Percentiles rank a stretch among this genome's conserved stretches.
These are phyloP conservation scores for Anguilla marmorata DNA, from an alignment of 2,797 vertebrate genomes.

Conservation along the genomic window DNA sequence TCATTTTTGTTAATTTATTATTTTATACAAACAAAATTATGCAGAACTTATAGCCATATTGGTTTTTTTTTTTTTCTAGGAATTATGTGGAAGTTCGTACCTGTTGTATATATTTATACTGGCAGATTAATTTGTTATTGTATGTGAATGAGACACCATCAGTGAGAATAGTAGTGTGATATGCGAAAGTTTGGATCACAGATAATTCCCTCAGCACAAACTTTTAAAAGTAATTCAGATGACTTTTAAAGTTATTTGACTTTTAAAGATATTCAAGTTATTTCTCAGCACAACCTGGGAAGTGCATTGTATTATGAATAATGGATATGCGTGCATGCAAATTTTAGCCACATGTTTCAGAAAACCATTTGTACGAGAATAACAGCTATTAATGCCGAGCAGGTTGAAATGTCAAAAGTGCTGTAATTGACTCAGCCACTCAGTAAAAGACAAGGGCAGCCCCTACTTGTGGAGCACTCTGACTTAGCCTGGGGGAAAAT, in stretches of 20 bases:
- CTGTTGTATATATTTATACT: background rate
- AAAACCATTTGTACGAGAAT: background rate
- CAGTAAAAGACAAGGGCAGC: background rate
- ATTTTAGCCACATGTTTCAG: background rate
- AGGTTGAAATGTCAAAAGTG: background rate
- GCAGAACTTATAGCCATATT: background rate
- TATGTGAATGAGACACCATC: background rate
- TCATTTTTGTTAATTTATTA: background rate
- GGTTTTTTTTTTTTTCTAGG: background rate
- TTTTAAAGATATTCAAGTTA: background rate
- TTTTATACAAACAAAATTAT: background rate
- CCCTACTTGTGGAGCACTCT: background rate
- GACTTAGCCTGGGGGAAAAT: background rate
- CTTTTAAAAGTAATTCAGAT: slow-evolving; percentile 8
- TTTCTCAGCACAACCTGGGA: background rate
- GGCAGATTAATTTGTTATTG: background rate
- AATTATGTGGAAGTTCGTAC: background rate
- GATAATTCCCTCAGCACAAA: background rate
- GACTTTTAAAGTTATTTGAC: background rate
- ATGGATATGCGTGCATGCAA: background rate
- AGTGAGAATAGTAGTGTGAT: background rate
- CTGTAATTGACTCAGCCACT: background rate
- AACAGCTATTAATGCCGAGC: background rate
- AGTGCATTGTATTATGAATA: background rate
- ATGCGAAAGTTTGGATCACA: too few relatives aligned